Base-by-base conservation (phyloP, 2,888 invertebrate species). In the Noctua fimbriata region DNA sequence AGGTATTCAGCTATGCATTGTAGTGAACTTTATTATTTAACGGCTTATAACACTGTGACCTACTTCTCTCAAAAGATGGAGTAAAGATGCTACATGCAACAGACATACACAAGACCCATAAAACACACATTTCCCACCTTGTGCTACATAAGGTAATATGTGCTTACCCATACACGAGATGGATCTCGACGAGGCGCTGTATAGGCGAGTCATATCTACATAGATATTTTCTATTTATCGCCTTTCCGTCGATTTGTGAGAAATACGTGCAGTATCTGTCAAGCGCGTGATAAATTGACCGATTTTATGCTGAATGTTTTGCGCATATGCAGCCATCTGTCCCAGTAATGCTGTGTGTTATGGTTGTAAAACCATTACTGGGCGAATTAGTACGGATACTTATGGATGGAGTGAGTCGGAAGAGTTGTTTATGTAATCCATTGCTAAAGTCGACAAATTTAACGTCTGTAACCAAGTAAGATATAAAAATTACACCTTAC, bases 161-260 rank as follows among this genome's bases (percentile, higher is more conserved):
- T 55, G 16, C 36, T 63, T 69, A 44, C 41, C 5, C 28, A 69
- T 16, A 36, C 47, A 55, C 14, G 41, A 41, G 63, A 18, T 63
- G 16, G 18, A 18, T 24, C 44, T 69, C n/a, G n/a, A 1, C 44
- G 18, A 65, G 36, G 55, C 2, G 24, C 24, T 41, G 41, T 16
- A 36, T 47, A 58, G 24, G 21, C 28, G 47, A 70, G 65, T 16
- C 65, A 70, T 76, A 85, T 87, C 82, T 88, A 80, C 82, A 84
- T 79, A 74, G 77, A 82, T 79, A 81, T 88, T 79, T 75, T 76
- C 70, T 71, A 77, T 83, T 81, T 87, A 77, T 73, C 80, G 66
- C 79, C 67, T 28, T 52, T 73, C 71, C 67, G 41, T 77, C 69
- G 36, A 65, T 80, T 74, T 76, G 70, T 58, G 78, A 75, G 66